Percentiles rank a stretch among this genome's conserved stretches.
These are phyloP conservation scores for Microtus montanus DNA, from an alignment of 2,113 vertebrate species.

Conservation along the genomic window DNA sequence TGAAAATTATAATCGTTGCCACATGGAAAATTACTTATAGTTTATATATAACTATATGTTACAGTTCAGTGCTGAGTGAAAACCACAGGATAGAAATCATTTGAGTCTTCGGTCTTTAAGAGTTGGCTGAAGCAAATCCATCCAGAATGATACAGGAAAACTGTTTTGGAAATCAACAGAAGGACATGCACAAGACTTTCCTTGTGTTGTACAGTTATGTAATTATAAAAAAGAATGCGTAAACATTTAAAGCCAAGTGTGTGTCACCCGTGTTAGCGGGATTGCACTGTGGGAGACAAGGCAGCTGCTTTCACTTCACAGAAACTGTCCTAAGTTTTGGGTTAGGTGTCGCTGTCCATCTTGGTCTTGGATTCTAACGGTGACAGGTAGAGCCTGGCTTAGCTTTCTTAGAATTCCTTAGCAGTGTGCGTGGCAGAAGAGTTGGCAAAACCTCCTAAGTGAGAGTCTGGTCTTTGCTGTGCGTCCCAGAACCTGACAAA, in stretches of 20 bases:
- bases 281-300: background rate
- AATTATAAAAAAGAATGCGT: slow-evolving; percentile 25
- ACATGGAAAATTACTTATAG: slow-evolving; percentile 1
- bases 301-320: background rate
- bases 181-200: background rate
- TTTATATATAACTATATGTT: no score
- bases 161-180: slow-evolving; percentile 1
- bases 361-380: slow-evolving; percentile 21
- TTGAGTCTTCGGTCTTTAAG: background rate
- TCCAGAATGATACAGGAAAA: background rate
- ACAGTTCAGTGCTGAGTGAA: background rate
- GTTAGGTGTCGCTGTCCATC: background rate
- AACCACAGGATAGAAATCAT: background rate
- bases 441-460: background rate
- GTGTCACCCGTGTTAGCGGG: background rate
- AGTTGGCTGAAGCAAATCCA: background rate
- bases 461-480: background rate
- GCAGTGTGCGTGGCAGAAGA: background rate
- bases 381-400: background rate
- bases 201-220: background rate
- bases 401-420: background rate
- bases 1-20: background rate
- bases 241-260: background rate
- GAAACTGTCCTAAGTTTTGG: background rate
- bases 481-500: background rate